A percentile compares a stretch with the other conserved stretches of the same genome.
These are phyloP conservation scores for Cisticola juncidis DNA, from an alignment of 2,113 vertebrate genomes.

Conservation along the genomic window DNA sequence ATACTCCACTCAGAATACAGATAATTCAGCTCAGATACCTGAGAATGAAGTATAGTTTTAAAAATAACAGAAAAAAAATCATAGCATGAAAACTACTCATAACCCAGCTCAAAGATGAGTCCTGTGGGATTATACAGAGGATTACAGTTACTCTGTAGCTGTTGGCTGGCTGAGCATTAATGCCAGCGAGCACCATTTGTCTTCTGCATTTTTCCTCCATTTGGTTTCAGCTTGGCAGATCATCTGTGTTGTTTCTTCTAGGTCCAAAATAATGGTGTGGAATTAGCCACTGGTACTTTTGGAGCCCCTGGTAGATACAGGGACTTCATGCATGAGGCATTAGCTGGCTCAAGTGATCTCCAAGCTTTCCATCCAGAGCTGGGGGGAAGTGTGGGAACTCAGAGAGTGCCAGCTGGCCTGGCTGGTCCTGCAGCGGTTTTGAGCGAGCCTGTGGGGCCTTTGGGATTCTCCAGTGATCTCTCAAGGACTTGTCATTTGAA, in stretches of 20 bases:
- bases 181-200: background rate
- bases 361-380: background rate
- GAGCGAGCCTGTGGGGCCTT: background rate
- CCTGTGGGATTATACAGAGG: background rate
- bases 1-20: background rate
- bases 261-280: background rate
- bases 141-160: background rate
- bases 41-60: background rate
- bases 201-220: background rate
- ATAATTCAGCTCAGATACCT: background rate
- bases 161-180: background rate
- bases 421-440: rapidly evolving
- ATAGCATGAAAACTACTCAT: background rate
- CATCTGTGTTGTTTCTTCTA: background rate
- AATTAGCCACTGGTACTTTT: background rate
- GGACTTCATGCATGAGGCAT: background rate
- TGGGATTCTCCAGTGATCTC: background rate
- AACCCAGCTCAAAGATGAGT: background rate
- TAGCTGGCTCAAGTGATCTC: background rate
- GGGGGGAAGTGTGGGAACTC: background rate
- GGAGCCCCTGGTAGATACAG: background rate
- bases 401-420: background rate
- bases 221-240: background rate
- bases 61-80: background rate
- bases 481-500: background rate